Conservation (phyloP, 2,113 vertebrate species). For the Strigops habroptila region DNA sequence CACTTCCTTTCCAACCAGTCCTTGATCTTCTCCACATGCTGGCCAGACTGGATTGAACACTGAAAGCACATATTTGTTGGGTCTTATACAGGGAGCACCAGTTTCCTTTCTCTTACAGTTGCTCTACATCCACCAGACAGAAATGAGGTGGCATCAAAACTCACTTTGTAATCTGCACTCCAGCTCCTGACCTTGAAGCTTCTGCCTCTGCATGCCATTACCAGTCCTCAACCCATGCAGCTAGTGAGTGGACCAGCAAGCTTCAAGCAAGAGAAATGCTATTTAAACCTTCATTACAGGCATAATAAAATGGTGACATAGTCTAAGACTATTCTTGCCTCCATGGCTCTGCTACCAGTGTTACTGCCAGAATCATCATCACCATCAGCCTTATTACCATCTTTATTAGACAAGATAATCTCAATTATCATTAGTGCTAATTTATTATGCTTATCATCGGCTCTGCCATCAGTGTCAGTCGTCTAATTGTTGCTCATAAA, state of each 20-base stretch:
- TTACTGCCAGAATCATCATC: background rate
- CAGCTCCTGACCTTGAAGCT: background rate
- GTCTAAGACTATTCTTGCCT: background rate
- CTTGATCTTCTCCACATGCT: background rate
- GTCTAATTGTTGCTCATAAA: background rate
- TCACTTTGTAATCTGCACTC: background rate
- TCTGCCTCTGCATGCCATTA: background rate
- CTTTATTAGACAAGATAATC: slow-evolving; percentile 39
- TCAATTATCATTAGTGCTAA: slow-evolving; percentile 28
- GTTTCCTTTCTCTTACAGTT: background rate
- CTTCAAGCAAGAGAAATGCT: background rate
- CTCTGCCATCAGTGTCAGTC: slow-evolving; percentile 29
- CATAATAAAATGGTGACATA: background rate
- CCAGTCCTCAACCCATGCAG: background rate
- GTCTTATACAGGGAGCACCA: background rate
- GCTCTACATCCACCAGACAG: background rate
- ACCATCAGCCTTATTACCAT: slow-evolving; percentile 14
- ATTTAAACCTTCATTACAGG: background rate
- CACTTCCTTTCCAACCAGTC: background rate
- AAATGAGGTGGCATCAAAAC: background rate
- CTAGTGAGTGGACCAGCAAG: background rate
- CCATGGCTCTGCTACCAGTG: background rate
- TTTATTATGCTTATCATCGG: slow-evolving; percentile 42
- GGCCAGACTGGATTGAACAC: background rate
- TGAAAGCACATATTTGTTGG: background rate